Evolutionary conservation across 2,113 vertebrate species (phyloP).

Genomic region (Varanus komodoensis): DNA sequence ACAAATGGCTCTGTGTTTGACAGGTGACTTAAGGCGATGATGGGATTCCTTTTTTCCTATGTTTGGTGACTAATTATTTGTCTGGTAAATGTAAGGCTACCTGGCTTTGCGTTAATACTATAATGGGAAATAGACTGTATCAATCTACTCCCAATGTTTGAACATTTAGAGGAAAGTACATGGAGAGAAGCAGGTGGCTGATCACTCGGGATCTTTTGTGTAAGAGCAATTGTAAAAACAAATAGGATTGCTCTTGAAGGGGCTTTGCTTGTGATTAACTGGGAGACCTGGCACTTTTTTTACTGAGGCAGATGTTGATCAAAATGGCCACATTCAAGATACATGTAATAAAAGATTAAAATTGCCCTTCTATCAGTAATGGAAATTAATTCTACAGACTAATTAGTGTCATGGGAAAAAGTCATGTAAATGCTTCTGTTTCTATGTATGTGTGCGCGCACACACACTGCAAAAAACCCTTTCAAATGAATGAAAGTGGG

Average conservation of each 20-base stretch:
- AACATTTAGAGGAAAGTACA: conserved; percentile 23
- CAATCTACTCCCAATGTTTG: conserved; percentile 29
- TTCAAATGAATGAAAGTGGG: neutral
- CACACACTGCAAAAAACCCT: neutral
- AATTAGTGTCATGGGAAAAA: neutral
- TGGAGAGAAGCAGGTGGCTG: conserved; percentile 25
- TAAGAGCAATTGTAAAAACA: conserved; percentile 34
- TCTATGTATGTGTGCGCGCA: no score
- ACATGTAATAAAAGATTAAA: neutral
- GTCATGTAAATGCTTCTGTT: neutral
- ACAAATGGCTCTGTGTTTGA: conserved; percentile 36
- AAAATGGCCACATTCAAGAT: neutral
- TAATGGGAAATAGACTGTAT: conserved; percentile 36
- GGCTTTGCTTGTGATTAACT: conserved; percentile 14
- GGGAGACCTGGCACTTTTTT: neutral
- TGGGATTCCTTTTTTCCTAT: conserved; percentile 29
- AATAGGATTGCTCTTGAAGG: conserved; percentile 28
- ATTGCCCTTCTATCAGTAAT: neutral
- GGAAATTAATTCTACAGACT: neutral
- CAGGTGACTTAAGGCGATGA: conserved; percentile 45
- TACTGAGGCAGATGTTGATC: neutral
- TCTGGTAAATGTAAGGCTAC: conserved; percentile 45
- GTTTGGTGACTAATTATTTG: conserved; percentile 50
- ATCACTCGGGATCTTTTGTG: conserved; percentile 12
- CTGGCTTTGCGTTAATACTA: conserved; percentile 41